Base-by-base conservation (phyloP, 2,888 invertebrate species). In the Drosophila picticornis region DNA sequence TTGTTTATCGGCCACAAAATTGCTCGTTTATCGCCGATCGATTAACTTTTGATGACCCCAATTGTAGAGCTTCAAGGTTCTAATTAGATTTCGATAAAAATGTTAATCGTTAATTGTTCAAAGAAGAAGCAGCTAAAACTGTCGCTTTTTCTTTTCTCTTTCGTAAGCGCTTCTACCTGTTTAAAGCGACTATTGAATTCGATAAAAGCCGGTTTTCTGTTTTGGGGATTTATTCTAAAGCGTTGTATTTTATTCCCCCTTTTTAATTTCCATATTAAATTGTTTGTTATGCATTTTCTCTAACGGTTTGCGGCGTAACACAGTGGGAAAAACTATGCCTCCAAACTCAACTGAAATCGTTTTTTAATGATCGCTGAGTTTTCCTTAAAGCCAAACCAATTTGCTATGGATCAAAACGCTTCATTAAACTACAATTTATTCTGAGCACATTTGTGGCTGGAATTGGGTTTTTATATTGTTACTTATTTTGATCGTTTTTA, bases 401-500 rank as follows among this genome's bases (percentile, higher is more conserved):
- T 77, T 27, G 62, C 27, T 60, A 48, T 50, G 52, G 43, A 48
- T 57, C 51, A 22, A 79, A 79, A 79, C 31, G 80, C 66, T 82
- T 72, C 80, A 82, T 75, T 82, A 72, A 69, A 50, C 55, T 38
- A 55, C 53, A 75, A 69, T 69, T 69, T 72, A 82, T 80, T 82
- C 80, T 82, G 68, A 60, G n/a, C 83, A 69, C 80, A 82, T 67
- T 73, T 61, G 46, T 51, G 58, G 43, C 50, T 43, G n/a, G 6
- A 46, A 16, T 46, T 46, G 46, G 25, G 10, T 53, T 46, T 69
- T 65, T 56, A 25, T 13, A 34, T 48, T 62, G 29, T 51, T 52
- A 48, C 27, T 59, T 64, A 52, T 56, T 75, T 9, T 40, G 11
- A 61, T 70, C 22, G 32, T 62, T 62, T 50, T 60, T 61, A 71